Base-by-base conservation (phyloP, 2,888 invertebrate genomes). In the Coleophora flavipennella region DNA sequence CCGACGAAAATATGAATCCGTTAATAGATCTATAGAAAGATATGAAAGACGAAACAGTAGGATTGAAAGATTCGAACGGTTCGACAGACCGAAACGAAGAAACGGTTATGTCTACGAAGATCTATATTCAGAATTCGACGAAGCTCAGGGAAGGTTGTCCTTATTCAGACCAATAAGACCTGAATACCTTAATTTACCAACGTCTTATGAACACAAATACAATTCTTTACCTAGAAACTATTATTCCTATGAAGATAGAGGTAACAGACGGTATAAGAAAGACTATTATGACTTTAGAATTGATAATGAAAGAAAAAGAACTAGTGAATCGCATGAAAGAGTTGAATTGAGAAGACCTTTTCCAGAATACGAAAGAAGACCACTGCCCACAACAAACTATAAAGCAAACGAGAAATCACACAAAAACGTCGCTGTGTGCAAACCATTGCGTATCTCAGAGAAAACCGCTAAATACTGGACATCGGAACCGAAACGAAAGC, bases 71-170 rank as follows among this genome's bases (percentile, higher is more conserved):
- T 42, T 48, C 43, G 38, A 47, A 14, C 45, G 51, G 36, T 62
- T 65, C 42, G 77, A 76, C 29, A 57, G 67, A 48, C 75, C 77
- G 7, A 62, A 68, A 55, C 59, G 83, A 31, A 81, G 73, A 51
- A 83, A 84, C 42, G 84, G 84, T 1, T 84, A 76, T 48, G 83
- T 85, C 10, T 84, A 76, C 50, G 85, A 85, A 66, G 85, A 85
- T 47, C 81, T 85, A 31, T 85, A 85, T 45, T 83, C 83, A 14
- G 83, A 84, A 48, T 84, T 80, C 48, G 84, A 84, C 36, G 84
- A 83, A 57, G 80, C 81, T 6, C 84, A 84, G 57, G 84, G 83
- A 2, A 59, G 77, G 1, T 42, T 85, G 13, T 85, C 85, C 3
- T 55, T 85, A 27, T 85, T 85, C 53, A 64, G 80, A 54, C 85